Percentiles rank a stretch among this genome's conserved stretches.
Evolutionary conservation across 1,140 invertebrate species (phyloP).

Genomic region (Cotesia typhae): DNA sequence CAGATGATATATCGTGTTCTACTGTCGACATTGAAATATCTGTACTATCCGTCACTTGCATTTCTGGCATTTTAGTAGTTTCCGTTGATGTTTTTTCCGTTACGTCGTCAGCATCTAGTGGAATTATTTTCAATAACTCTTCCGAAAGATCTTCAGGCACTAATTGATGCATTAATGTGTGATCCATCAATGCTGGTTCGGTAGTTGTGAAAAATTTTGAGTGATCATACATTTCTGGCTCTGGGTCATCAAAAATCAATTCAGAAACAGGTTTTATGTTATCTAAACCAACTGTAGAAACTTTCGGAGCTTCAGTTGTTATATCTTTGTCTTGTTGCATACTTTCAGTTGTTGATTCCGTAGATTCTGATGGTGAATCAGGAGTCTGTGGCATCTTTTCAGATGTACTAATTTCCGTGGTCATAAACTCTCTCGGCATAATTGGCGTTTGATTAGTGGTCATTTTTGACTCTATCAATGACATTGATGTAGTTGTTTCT

Average conservation of each 20-base stretch:
- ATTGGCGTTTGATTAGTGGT: constrained; percentile 57
- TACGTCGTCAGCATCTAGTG: constrained; percentile 46
- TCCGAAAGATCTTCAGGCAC: constrained; percentile 45
- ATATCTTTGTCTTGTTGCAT: constrained; percentile 2
- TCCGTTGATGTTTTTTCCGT: constrained; percentile 22
- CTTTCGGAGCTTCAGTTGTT: constrained; percentile 41
- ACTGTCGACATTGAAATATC: constrained; percentile 27
- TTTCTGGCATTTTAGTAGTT: constrained; percentile 26
- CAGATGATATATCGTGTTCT: constrained; percentile 31
- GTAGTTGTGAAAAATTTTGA: constrained; percentile 45
- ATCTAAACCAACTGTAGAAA: constrained; percentile 42
- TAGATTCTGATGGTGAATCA: constrained; percentile 19
- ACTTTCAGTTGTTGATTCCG: neutral
- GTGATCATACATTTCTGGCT: constrained; percentile 50
- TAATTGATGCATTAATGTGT: constrained; percentile 24
- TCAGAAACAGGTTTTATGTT: constrained; percentile 60
- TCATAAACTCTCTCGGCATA: constrained; percentile 58
- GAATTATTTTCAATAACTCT: constrained; percentile 56
- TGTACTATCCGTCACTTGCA: constrained; percentile 22
- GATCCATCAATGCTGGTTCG: constrained; percentile 35
- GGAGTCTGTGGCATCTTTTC: constrained; percentile 17
- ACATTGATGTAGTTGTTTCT: constrained; percentile 46
- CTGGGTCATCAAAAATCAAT: constrained; percentile 52
- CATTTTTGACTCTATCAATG: constrained; percentile 52
- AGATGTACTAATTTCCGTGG: constrained; percentile 46